Conservation (phyloP, 1,140 invertebrate genomes). For the Cydia strobilella region DNA sequence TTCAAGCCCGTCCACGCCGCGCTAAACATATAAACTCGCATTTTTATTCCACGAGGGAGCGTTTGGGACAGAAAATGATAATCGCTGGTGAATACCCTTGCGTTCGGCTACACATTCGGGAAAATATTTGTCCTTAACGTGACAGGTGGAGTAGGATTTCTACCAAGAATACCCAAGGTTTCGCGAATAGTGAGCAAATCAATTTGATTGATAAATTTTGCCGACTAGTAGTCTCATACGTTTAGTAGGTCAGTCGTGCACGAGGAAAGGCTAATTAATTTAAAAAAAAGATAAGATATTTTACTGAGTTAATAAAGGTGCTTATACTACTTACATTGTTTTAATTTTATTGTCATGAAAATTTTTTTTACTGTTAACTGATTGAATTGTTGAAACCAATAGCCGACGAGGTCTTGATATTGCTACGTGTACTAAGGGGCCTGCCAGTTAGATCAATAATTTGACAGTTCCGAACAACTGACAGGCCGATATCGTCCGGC, state of each 20-base stretch:
- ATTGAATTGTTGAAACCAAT: too few relatives aligned
- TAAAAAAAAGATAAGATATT: too few relatives aligned
- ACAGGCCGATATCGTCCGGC: too few relatives aligned
- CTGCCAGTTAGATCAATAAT: too few relatives aligned
- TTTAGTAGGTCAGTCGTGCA: not conserved
- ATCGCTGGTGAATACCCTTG: not conserved
- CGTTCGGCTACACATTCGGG: not conserved
- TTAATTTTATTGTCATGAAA: too few relatives aligned
- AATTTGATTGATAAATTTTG: not conserved
- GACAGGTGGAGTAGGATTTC: constrained; percentile 18
- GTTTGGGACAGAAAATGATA: constrained; percentile 27
- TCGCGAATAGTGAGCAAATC: not conserved
- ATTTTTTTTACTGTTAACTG: too few relatives aligned
- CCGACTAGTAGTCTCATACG: not conserved
- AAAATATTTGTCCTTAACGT: constrained; percentile 18
- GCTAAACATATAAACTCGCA: constrained; percentile 29
- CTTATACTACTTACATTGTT: too few relatives aligned
- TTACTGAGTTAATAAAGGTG: too few relatives aligned
- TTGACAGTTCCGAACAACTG: too few relatives aligned
- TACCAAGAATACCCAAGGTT: not conserved
- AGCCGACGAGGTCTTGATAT: too few relatives aligned
- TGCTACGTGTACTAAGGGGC: too few relatives aligned
- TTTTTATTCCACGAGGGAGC: constrained; percentile 16
- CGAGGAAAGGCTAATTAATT: not conserved
- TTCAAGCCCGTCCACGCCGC: constrained; percentile 21